phyloP scores from a whole-genome alignment of 2,888 invertebrate species.

The Caenorhabditis macrosperma region DNA sequence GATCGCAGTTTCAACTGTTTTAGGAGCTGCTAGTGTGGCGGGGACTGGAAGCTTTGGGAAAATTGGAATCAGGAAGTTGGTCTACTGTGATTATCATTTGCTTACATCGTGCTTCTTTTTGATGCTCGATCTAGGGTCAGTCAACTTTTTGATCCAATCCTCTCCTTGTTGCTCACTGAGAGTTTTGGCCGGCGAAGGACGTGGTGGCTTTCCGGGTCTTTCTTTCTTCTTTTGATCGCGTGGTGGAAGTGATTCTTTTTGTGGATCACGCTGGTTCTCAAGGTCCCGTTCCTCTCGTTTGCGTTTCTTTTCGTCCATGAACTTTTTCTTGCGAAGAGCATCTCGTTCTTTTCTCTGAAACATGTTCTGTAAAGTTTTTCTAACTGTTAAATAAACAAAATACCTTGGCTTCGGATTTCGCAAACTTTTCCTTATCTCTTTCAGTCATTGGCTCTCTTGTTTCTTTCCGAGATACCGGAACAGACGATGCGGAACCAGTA shows the following conservation, averaged over 20 bases:
- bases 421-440: conserved; percentile 24
- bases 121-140: conserved; percentile 36
- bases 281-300: conserved; percentile 20
- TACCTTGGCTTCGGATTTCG: conserved; percentile 19
- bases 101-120: conserved; percentile 46
- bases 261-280: neutral
- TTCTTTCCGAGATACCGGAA: neutral
- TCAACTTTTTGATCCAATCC: conserved; percentile 51
- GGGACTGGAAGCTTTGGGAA: conserved; percentile 10
- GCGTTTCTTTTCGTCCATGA: conserved; percentile 33
- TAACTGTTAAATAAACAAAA: neutral
- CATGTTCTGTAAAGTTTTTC: no score
- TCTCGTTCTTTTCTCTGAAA: conserved; percentile 35
- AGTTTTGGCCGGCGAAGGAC: conserved; percentile 44
- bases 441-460: neutral
- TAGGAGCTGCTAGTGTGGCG: neutral
- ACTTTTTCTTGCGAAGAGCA: conserved; percentile 32
- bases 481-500: neutral
- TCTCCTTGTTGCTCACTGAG: conserved; percentile 49
- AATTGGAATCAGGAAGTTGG: neutral
- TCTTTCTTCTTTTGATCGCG: conserved; percentile 22
- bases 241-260: neutral
- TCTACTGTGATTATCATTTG: neutral
- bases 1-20: neutral
- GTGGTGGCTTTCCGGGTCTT: neutral